Base-by-base conservation (phyloP, 2,113 vertebrate species). In the Aix galericulata region DNA sequence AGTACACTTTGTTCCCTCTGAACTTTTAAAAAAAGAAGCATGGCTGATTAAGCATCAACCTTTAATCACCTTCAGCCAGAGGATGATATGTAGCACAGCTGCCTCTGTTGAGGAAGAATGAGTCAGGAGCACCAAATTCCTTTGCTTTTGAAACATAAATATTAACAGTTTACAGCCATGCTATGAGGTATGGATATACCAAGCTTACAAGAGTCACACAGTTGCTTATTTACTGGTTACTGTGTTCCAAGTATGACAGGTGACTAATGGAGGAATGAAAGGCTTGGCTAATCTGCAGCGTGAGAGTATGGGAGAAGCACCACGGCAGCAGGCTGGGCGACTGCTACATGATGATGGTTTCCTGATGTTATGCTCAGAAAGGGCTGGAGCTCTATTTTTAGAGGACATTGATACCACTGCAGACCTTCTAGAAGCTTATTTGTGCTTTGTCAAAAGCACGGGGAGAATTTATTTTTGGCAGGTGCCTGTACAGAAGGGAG, bases 251-350 rank as follows among this genome's bases (percentile, higher is more conserved):
- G 58, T 40, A 55, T 1, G 69, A 75, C 76, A 76, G 44, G 58
- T 79, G 77, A 89, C 82, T 92, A 72, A 92, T 63, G 62, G 66
- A 69, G 73, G 84, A 82, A 88, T 84, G 38, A 64, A 81, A n/a
- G 71, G 56, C 32, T 64, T 83, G 80, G 62, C 34, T 82, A 22
- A 74, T 95, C 67, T 38, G 73, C 72, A 32, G 42, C 1, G 5
- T 7, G 26, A 81, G 77, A 42, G 73, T 2, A 32, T 40, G 81
- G 71, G 48, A 91, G 96, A 90, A 95, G 32, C 66, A 62, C 91
- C 55, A 27, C 13, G n/a, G 73, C 91, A 94, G 55, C 95, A 91
- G 82, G 53, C 44, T 77, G 84, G 74, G 75, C 58, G 36, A 42
- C 32, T n/a, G 44, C 27, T 34, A 81, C 11, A 8, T 87, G 52